Conservation (phyloP, 2,113 vertebrate species). For the Otus sunia region DNA sequence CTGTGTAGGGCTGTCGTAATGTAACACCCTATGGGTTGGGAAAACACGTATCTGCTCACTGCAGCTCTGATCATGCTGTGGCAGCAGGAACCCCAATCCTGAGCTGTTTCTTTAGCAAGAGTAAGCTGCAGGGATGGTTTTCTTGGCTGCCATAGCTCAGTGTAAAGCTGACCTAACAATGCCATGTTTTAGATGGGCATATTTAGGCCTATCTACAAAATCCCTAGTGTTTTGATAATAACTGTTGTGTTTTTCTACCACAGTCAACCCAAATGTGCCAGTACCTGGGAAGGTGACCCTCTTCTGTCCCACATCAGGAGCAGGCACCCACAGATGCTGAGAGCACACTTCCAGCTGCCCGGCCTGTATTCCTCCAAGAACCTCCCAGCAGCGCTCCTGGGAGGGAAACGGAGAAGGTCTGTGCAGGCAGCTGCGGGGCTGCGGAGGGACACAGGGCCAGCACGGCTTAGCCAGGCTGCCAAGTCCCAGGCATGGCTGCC, state of each 20-base stretch:
- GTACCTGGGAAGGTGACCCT: not conserved
- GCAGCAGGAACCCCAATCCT: fast-evolving
- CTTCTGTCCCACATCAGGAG: not conserved
- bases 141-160: not conserved
- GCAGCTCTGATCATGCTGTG: fast-evolving
- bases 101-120: not conserved
- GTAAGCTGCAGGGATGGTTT: not conserved
- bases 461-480: not conserved
- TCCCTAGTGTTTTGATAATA: not conserved
- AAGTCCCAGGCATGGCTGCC: not conserved
- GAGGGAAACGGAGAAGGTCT: fast-evolving
- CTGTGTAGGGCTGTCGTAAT: not conserved
- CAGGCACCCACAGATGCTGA: fast-evolving
- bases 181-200: no score
- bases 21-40: fast-evolving
- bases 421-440: no score
- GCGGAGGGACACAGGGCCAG: no score
- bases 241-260: no score
- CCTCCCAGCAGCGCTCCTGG: fast-evolving
- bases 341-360: not conserved
- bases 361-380: fast-evolving
- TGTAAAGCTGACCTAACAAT: fast-evolving
- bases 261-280: fast-evolving
- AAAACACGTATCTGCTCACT: fast-evolving
- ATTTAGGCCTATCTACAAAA: not conserved